phyloP scores from a whole-genome alignment of 2,888 invertebrate species.

The Clusia tigrina region DNA sequence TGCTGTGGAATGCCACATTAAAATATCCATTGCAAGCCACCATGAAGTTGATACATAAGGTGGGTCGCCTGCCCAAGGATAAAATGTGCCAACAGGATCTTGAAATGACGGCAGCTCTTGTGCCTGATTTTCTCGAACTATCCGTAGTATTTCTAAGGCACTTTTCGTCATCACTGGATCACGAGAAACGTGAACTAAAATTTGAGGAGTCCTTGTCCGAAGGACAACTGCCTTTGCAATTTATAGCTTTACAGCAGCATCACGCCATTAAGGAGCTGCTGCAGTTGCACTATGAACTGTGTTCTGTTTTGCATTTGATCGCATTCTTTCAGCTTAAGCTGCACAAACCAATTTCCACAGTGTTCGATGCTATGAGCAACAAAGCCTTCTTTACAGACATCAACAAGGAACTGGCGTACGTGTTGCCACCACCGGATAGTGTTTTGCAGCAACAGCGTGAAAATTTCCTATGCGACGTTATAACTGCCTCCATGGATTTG shows the following conservation, averaged over 20 bases:
- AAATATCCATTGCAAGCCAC: slow-evolving; percentile 79
- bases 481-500: slow-evolving; percentile 77
- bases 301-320: slow-evolving; percentile 79
- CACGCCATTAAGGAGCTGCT: slow-evolving; percentile 79
- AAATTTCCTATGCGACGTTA: slow-evolving; percentile 77
- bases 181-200: slow-evolving; percentile 55
- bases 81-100: slow-evolving; percentile 81
- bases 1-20: slow-evolving; percentile 91
- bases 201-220: slow-evolving; percentile 61
- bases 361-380: slow-evolving; percentile 79
- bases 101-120: slow-evolving; percentile 73
- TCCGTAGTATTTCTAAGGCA: slow-evolving; percentile 56
- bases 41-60: slow-evolving; percentile 80
- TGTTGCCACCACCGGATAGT: slow-evolving; percentile 72
- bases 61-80: slow-evolving; percentile 86
- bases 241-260: slow-evolving; percentile 78
- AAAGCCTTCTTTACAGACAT: slow-evolving; percentile 66
- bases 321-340: slow-evolving; percentile 79
- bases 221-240: slow-evolving; percentile 70
- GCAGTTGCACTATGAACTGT: slow-evolving; percentile 81
- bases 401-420: slow-evolving; percentile 68
- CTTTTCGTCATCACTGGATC: slow-evolving; percentile 52
- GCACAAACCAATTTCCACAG: slow-evolving; percentile 73
- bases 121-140: slow-evolving; percentile 72
- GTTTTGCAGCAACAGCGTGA: slow-evolving; percentile 74